Evolutionary conservation across 1,140 invertebrate species (phyloP).

Genomic region (Drosophila quadrilineata): DNA sequence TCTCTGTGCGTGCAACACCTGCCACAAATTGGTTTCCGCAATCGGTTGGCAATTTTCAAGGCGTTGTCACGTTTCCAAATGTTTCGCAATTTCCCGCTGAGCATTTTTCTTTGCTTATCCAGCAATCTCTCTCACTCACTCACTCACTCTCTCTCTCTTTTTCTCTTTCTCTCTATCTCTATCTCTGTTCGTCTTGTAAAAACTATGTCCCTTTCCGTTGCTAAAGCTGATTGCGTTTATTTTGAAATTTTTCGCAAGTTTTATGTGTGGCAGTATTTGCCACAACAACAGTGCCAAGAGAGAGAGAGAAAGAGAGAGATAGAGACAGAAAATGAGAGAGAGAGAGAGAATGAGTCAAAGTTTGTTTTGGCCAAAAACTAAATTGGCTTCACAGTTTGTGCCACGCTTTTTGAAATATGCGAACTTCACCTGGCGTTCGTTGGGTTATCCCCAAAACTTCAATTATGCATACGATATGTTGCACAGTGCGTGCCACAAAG

Average conservation of each 20-base stretch:
- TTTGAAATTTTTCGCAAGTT: constrained; percentile 22
- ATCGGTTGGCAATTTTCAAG: constrained; percentile 15
- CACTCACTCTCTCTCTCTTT: constrained; percentile 3
- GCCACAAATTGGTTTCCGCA: constrained; percentile 46
- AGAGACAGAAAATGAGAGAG: too few relatives aligned
- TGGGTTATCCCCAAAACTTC: constrained; percentile 10
- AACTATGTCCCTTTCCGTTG: not conserved
- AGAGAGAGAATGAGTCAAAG: too few relatives aligned
- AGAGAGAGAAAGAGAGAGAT: too few relatives aligned
- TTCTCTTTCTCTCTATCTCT: not conserved
- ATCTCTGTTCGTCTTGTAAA: not conserved
- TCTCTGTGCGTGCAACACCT: constrained; percentile 52
- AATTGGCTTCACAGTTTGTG: constrained; percentile 47
- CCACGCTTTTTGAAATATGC: constrained; percentile 46
- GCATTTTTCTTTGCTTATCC: not conserved
- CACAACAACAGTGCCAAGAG: not conserved
- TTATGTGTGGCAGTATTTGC: constrained; percentile 11
- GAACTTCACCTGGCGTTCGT: too few relatives aligned
- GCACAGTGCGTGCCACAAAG: constrained; percentile 30
- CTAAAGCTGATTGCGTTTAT: constrained; percentile 13
- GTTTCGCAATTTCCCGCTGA: constrained; percentile 48
- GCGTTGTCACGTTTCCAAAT: constrained; percentile 62
- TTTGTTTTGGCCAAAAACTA: constrained; percentile 1
- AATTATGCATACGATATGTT: constrained; percentile 58
- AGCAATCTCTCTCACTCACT: not conserved